These are phyloP conservation scores for Mamestra brassicae DNA, from an alignment of 2,888 invertebrate genomes.

Conservation along the genomic window DNA sequence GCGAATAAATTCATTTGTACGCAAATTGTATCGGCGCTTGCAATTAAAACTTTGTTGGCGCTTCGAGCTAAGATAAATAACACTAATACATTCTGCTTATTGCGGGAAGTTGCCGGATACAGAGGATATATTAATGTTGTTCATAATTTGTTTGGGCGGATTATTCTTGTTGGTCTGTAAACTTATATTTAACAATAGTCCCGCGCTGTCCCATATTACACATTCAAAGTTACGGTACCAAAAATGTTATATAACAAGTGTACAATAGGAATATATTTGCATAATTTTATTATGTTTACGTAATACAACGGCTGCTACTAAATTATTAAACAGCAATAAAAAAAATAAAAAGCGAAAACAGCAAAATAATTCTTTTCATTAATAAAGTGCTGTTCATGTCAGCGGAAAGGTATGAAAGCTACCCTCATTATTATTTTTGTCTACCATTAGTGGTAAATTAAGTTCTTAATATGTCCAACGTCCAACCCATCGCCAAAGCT, in stretches of 20 bases:
- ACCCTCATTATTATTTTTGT: neutral
- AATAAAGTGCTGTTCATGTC: neutral
- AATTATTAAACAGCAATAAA: neutral
- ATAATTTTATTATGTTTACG: slow-evolving; percentile 51
- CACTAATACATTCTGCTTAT: slow-evolving; percentile 91
- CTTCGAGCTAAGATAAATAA: slow-evolving; percentile 90
- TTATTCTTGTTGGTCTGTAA: slow-evolving; percentile 85
- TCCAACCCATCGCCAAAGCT: neutral
- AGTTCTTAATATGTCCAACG: neutral
- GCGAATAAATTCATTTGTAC: slow-evolving; percentile 91
- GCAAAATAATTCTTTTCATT: slow-evolving; percentile 3
- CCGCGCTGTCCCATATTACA: slow-evolving; percentile 81
- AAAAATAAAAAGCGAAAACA: neutral
- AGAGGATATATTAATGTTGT: slow-evolving; percentile 90
- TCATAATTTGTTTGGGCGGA: slow-evolving; percentile 90
- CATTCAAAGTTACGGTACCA: slow-evolving; percentile 70
- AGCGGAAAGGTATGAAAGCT: too few relatives aligned
- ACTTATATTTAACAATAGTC: slow-evolving; percentile 82
- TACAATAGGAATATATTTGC: slow-evolving; percentile 52
- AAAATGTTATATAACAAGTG: slow-evolving; percentile 53
- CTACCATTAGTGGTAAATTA: neutral
- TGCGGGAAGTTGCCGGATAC: slow-evolving; percentile 89
- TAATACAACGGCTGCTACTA: slow-evolving; percentile 9
- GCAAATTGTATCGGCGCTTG: slow-evolving; percentile 91
- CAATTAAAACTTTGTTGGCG: slow-evolving; percentile 91